A percentile compares a stretch with the other conserved stretches of the same genome.
Conservation (phyloP, 37 sponge, comb jelly and placozoan genomes). For the Diacarnus erythraeanus region DNA sequence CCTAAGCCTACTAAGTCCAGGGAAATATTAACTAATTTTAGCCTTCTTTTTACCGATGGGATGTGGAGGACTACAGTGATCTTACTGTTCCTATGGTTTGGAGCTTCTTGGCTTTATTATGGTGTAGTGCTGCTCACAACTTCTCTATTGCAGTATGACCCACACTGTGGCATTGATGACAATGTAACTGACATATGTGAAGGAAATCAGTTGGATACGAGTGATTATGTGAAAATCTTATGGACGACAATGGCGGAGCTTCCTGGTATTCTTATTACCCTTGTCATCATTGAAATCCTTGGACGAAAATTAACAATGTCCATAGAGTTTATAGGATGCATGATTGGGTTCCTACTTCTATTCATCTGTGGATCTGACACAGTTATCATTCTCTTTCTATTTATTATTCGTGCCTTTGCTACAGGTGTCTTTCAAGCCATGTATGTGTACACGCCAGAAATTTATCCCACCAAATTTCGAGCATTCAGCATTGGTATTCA, state of each 20-base stretch:
- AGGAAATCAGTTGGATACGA: slow-evolving; percentile 7
- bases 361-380: slow-evolving; percentile 59
- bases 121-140: slow-evolving; percentile 71
- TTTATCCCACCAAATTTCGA: slow-evolving; percentile 76
- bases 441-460: slow-evolving; percentile 86
- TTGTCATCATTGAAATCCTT: slow-evolving; percentile 61
- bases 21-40: background rate
- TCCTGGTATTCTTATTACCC: slow-evolving; percentile 71
- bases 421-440: slow-evolving; percentile 81
- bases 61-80: slow-evolving; percentile 67
- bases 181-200: background rate
- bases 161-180: slow-evolving; percentile 41
- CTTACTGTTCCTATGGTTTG: slow-evolving; percentile 56
- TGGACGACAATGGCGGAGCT: slow-evolving; percentile 80
- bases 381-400: slow-evolving; percentile 60
- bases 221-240: slow-evolving; percentile 65
- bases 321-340: slow-evolving; percentile 45
- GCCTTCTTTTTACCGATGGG: slow-evolving; percentile 37
- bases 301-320: slow-evolving; percentile 86
- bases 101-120: slow-evolving; percentile 59
- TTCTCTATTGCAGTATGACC: slow-evolving; percentile 57
- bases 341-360: slow-evolving; percentile 64
- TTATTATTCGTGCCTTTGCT: slow-evolving; percentile 57
- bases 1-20: background rate
- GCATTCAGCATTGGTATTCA: slow-evolving; percentile 58